Base-by-base conservation (phyloP, 2,888 invertebrate species). In the Lissonota sp. region DNA sequence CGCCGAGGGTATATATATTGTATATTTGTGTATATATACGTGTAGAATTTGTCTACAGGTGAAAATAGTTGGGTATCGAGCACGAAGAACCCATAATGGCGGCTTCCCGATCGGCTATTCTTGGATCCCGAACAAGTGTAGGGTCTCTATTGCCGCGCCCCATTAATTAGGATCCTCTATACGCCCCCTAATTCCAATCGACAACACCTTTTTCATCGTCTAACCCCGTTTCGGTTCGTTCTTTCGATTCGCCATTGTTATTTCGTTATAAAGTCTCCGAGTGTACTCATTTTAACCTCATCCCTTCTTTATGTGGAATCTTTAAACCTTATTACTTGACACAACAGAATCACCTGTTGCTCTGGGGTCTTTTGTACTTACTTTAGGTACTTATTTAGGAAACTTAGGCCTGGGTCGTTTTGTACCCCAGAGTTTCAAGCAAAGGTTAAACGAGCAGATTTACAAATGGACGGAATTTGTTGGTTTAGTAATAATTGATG, bases 191-290 rank as follows among this genome's bases (percentile, higher is more conserved):
- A 37, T 12, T 6, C 39, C 44, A 51, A 26, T 39, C 37, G 64
- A 62, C 42, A 66, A 77, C 71, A 78, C 71, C 88, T 87, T 85
- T 82, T 77, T 62, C 72, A 74, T 84, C 86, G 85, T 84, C 80
- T 83, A 26, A 84, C 83, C 84, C 83, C 85, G 85, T 85, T 85
- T 83, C 84, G 83, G 84, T 88, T 83, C 84, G 86, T 85, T 87
- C 86, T 86, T 26, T 1, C 26, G 86, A 86, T 84, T 87, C 88
- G 87, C 89, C 88, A 89, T 88, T 89, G 88, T 26, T 26, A 26
- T 26, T 26, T 26, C 1, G 26, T 26, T 26, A 26, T 26, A 26
- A 1, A 26, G 26, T 3, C 26, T 26, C 26, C 26, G 26, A 26
- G 26, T 26, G 26, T 26, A 26, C 26, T 26, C 49, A 49, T 49